Conservation (phyloP, 1,140 invertebrate species). For the Luehdorfia chinensis region DNA sequence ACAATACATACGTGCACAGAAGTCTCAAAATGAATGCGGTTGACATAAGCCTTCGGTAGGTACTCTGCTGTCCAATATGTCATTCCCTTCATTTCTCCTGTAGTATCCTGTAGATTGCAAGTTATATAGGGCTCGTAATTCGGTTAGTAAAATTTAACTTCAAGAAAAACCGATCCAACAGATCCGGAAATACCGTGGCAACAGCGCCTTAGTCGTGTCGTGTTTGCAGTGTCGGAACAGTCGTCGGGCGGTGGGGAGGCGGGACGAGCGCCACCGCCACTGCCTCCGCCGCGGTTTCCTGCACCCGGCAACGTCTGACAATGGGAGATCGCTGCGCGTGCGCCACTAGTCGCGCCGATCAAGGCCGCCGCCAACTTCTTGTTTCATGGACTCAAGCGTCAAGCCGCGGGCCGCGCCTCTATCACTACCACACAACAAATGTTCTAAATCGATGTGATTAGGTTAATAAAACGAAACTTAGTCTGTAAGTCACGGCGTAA, state of each 20-base stretch:
- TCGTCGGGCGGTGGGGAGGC: constrained; percentile 64
- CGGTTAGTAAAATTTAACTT: too few relatives aligned
- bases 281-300: constrained; percentile 83
- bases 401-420: constrained; percentile 58
- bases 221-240: constrained; percentile 68
- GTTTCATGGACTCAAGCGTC: constrained; percentile 72
- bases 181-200: too few relatives aligned
- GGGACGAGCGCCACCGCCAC: constrained; percentile 79
- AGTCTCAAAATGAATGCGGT: too few relatives aligned
- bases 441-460: constrained; percentile 76
- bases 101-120: too few relatives aligned
- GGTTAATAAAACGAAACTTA: constrained; percentile 62
- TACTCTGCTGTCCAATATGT: too few relatives aligned
- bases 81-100: too few relatives aligned
- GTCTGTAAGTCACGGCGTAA: constrained; percentile 69
- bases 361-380: constrained; percentile 79
- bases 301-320: constrained; percentile 83
- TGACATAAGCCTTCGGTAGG: too few relatives aligned
- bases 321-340: constrained; percentile 78
- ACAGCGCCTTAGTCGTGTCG: neutral
- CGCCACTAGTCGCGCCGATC: constrained; percentile 70
- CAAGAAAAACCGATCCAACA: too few relatives aligned
- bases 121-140: too few relatives aligned
- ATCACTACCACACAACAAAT: constrained; percentile 75
- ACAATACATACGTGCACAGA: too few relatives aligned